Evolutionary conservation across 2,888 invertebrate species (phyloP), one percentile per base, ranked within the genome.

Genomic region (Lepetodrilus schrolli): DNA sequence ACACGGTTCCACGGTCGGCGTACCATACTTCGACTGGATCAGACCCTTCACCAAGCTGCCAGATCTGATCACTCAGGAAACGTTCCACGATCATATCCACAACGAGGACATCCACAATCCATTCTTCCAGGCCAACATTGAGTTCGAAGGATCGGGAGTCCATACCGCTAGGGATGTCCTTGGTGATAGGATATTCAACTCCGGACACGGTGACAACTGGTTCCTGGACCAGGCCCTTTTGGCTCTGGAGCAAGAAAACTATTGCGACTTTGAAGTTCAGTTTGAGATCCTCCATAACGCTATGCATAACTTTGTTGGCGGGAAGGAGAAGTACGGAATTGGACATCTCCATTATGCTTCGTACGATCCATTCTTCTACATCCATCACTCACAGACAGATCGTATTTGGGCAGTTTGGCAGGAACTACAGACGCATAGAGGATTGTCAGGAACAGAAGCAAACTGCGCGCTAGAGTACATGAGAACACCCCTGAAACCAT

Each of bases 361-460:
- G 13, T 81, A 79, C 38, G 81, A 81, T 47, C 81, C 81, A 0
- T 49, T 77, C 30, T 81, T 81, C 76, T 75, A 71, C 17, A 36
- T 81, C 10, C 81, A 81, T 48, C 81, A 81, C 74, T 76, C 81
- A 30, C 75, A 76, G 51, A 74, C 77, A 2, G 81, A 81, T 73
- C 68, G 81, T 10, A 58, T 79, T 13, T 81, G 78, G 78, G 79
- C 81, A 10, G 37, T 81, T n/a, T 80, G 80, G 80, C 80, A 80
- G 69, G 74, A 71, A 2, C 78, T 79, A n/a, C 80, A 80, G 73
- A 73, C 73, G 36, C 66, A 69, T 43, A 43, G 76, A 47, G 81
- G 81, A n/a, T 70, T 75, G n/a, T 58, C 66, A 58, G 77, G 78
- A 34, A 74, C 74, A 36, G 76, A 78, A 21, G 74, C 77, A 36